Conservation (phyloP, 2,888 invertebrate species). For the Heliconius sara region DNA sequence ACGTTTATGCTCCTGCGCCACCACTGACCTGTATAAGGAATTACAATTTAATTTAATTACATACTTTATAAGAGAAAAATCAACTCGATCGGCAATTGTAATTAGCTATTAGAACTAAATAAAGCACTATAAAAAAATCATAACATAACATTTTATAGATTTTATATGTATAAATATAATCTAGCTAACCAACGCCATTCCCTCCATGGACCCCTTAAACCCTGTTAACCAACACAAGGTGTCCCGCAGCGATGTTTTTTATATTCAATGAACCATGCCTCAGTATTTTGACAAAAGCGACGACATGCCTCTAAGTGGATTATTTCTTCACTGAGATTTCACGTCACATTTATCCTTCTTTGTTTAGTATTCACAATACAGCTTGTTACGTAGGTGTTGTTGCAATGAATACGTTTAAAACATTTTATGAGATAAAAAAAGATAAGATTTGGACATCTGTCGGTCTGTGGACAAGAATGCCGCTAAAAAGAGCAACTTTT, state of each 20-base stretch:
- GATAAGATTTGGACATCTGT: slow-evolving; percentile 74
- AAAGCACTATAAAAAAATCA: too few relatives aligned
- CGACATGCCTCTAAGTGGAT: slow-evolving; percentile 83
- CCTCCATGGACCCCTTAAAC: slow-evolving; percentile 52
- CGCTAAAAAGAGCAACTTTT: slow-evolving; percentile 65
- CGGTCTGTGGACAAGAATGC: slow-evolving; percentile 62
- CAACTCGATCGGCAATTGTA: too few relatives aligned
- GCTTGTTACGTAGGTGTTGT: slow-evolving; percentile 80
- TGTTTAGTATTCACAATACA: slow-evolving; percentile 69
- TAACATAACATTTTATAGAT: neutral
- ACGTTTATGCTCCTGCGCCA: too few relatives aligned
- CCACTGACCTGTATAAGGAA: too few relatives aligned
- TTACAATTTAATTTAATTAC: too few relatives aligned
- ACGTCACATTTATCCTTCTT: slow-evolving; percentile 77
- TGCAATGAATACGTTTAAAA: slow-evolving; percentile 68
- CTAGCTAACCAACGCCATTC: neutral
- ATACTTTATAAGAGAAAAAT: too few relatives aligned
- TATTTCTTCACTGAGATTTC: slow-evolving; percentile 76
- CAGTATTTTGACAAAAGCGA: slow-evolving; percentile 73
- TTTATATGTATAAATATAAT: neutral
- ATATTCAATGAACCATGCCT: slow-evolving; percentile 76
- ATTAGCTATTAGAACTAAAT: too few relatives aligned
- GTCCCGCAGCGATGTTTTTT: slow-evolving; percentile 77
- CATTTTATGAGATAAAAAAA: slow-evolving; percentile 66
- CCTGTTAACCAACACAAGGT: slow-evolving; percentile 74